Conservation (phyloP, 2,888 invertebrate genomes). For the Campoplex capitator region DNA sequence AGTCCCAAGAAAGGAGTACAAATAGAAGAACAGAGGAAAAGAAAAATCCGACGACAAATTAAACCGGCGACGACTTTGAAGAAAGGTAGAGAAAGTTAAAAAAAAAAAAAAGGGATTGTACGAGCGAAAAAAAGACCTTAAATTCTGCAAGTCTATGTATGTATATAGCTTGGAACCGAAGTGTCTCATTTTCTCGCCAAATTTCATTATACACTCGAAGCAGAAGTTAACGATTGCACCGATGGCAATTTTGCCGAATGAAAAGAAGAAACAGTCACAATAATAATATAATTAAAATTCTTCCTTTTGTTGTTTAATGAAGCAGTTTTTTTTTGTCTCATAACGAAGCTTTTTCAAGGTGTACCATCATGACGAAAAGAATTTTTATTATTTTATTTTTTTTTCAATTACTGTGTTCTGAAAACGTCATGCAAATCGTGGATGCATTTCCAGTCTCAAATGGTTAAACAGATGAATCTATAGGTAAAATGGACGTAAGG, state of each 20-base stretch:
- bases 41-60: constrained; percentile 57
- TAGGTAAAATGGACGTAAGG: neutral
- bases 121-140: constrained; percentile 20
- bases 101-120: constrained; percentile 48
- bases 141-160: constrained; percentile 1
- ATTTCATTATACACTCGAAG: constrained; percentile 41
- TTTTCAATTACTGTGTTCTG: neutral
- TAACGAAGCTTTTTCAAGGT: neutral
- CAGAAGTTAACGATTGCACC: constrained; percentile 45
- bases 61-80: constrained; percentile 60
- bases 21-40: constrained; percentile 24
- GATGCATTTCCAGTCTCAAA: neutral
- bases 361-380: neutral
- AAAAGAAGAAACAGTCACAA: neutral
- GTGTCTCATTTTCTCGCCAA: constrained; percentile 43
- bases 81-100: constrained; percentile 30
- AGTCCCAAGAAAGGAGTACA: constrained; percentile 30
- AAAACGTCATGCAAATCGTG: neutral
- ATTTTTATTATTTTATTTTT: neutral
- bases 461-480: constrained; percentile 2
- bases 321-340: neutral
- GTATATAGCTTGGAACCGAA: neutral
- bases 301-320: neutral
- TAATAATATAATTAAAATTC: neutral
- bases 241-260: constrained; percentile 16